Conservation (phyloP, 2,797 vertebrate species). For the Arrhamphus sclerolepis region DNA sequence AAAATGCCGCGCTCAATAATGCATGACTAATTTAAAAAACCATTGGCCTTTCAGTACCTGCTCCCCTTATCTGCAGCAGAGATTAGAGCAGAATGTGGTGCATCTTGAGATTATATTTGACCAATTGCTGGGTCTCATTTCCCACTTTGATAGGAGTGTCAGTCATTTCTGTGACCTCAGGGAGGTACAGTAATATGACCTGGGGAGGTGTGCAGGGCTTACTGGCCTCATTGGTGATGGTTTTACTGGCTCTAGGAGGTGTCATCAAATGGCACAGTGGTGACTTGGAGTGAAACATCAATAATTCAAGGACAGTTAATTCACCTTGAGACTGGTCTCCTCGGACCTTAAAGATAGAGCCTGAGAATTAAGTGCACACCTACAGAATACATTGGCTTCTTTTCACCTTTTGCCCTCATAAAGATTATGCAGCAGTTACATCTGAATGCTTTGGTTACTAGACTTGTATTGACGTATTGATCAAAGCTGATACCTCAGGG, state of each 20-base stretch:
- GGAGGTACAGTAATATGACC: constrained; percentile 51
- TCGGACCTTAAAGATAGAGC: constrained; percentile 23
- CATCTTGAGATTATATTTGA: constrained; percentile 45
- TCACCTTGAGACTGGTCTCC: constrained; percentile 66
- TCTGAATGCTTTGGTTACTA: constrained; percentile 14
- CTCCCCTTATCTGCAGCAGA: constrained; percentile 29
- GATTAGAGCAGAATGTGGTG: constrained; percentile 34
- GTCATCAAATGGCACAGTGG: constrained; percentile 39
- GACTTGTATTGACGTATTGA: constrained; percentile 39
- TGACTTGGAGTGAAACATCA: constrained; percentile 57
- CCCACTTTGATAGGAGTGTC: constrained; percentile 24
- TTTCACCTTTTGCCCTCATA: constrained; percentile 33
- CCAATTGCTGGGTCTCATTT: constrained; percentile 45
- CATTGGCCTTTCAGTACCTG: constrained; percentile 51
- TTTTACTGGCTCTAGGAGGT: constrained; percentile 49
- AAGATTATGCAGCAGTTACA: constrained; percentile 11
- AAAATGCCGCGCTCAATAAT: constrained; percentile 57
- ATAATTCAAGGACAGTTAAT: constrained; percentile 74
- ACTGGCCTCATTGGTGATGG: constrained; percentile 26
- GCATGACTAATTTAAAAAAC: constrained; percentile 59
- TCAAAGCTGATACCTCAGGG: constrained; percentile 28
- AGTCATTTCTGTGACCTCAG: constrained; percentile 34
- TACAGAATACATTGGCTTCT: constrained; percentile 14
- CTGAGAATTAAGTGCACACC: constrained; percentile 27
- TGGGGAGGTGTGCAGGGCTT: constrained; percentile 29